phyloP scores from a whole-genome alignment of 2,113 vertebrate species.

The Erinaceus europaeus region DNA sequence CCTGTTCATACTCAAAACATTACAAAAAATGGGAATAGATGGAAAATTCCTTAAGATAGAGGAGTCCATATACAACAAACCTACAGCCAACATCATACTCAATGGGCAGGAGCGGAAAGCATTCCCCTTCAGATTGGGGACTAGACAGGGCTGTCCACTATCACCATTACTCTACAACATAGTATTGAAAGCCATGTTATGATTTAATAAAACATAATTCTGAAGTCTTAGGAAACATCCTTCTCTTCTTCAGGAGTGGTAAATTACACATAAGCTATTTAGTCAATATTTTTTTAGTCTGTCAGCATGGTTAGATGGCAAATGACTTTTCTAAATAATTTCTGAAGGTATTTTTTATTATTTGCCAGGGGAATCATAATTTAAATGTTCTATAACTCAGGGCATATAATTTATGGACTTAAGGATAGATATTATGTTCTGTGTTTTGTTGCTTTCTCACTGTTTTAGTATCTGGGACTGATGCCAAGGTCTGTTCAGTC shows the following conservation, averaged over 20 bases:
- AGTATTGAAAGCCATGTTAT: neutral
- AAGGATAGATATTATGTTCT: slow-evolving; percentile 13
- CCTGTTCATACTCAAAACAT: too few relatives aligned
- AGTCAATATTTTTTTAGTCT: slow-evolving; percentile 47
- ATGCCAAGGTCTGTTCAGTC: slow-evolving; percentile 49
- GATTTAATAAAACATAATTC: slow-evolving; percentile 17
- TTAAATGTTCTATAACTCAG: slow-evolving; percentile 17
- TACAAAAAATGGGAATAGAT: too few relatives aligned
- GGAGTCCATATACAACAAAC: too few relatives aligned
- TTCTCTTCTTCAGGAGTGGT: slow-evolving; percentile 30
- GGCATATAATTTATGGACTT: slow-evolving; percentile 33
- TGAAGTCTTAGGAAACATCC: slow-evolving; percentile 40
- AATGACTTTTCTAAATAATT: slow-evolving; percentile 21
- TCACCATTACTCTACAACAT: too few relatives aligned
- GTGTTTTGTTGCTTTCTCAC: slow-evolving; percentile 53
- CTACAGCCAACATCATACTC: too few relatives aligned
- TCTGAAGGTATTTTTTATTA: slow-evolving; percentile 42
- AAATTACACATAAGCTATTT: slow-evolving; percentile 44
- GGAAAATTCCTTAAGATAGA: too few relatives aligned
- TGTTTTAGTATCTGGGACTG: slow-evolving; percentile 38
- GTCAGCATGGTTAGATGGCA: slow-evolving; percentile 44
- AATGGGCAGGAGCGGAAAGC: too few relatives aligned
- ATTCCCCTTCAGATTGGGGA: too few relatives aligned
- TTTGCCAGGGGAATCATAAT: slow-evolving; percentile 60
- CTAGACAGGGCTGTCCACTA: too few relatives aligned